Evolutionary conservation across 1,140 invertebrate genomes (phyloP).

Genomic region (Sarcophaga peregrina): DNA sequence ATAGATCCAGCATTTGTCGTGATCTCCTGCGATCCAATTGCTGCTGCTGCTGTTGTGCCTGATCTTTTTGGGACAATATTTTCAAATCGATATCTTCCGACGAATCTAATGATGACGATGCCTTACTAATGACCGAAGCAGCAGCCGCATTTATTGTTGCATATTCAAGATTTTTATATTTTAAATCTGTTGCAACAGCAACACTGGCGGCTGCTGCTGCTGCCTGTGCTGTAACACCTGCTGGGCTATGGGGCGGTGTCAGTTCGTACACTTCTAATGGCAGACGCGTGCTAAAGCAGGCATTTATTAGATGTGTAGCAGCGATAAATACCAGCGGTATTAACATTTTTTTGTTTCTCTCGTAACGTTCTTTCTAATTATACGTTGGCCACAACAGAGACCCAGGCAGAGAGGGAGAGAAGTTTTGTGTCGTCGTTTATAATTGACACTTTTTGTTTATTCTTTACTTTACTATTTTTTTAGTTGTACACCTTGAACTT

Average conservation of each 20-base stretch:
- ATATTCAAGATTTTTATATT: slow-evolving; percentile 62
- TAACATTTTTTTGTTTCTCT: slow-evolving; percentile 46
- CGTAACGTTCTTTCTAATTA: slow-evolving; percentile 30
- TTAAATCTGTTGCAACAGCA: background rate
- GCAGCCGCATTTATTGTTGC: slow-evolving; percentile 54
- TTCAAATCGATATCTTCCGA: background rate
- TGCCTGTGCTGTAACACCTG: background rate
- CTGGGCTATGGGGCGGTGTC: slow-evolving; percentile 49
- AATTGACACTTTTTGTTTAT: slow-evolving; percentile 36
- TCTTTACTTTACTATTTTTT: slow-evolving; percentile 12
- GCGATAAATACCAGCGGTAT: slow-evolving; percentile 46
- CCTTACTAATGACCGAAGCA: background rate
- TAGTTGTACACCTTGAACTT: slow-evolving; percentile 47
- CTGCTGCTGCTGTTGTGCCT: slow-evolving; percentile 39
- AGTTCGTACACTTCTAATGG: slow-evolving; percentile 64
- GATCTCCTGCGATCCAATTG: slow-evolving; percentile 44
- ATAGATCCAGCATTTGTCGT: slow-evolving; percentile 45
- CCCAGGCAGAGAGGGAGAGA: no score
- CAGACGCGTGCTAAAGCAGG: slow-evolving; percentile 56
- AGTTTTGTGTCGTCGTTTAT: slow-evolving; percentile 49
- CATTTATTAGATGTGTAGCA: slow-evolving; percentile 42
- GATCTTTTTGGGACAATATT: slow-evolving; percentile 50
- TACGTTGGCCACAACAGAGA: slow-evolving; percentile 9
- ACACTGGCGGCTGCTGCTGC: slow-evolving; percentile 21
- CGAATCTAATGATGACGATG: background rate